Evolutionary conservation across 1,140 invertebrate genomes (phyloP).

Genomic region (Chelonus insularis): DNA sequence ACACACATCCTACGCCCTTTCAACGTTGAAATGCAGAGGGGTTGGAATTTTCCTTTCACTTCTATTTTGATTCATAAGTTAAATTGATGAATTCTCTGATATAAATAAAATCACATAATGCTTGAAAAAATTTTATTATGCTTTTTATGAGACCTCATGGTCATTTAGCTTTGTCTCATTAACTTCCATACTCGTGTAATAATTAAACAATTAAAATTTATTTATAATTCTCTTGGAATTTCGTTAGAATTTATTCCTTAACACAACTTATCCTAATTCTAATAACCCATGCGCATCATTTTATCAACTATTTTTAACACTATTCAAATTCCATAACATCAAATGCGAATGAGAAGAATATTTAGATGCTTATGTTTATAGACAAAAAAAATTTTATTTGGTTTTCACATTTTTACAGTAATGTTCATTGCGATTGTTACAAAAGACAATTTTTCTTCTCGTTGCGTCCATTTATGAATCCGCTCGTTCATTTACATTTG

Average conservation of each 20-base stretch:
- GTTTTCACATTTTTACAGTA: too few relatives aligned
- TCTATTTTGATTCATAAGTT: not conserved
- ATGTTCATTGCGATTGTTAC: not conserved
- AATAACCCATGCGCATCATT: too few relatives aligned
- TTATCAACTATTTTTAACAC: too few relatives aligned
- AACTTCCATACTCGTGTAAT: too few relatives aligned
- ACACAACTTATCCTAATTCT: too few relatives aligned
- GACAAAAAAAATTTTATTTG: too few relatives aligned
- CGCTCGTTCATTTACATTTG: not conserved
- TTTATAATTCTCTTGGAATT: too few relatives aligned
- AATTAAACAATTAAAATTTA: too few relatives aligned
- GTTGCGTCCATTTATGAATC: not conserved
- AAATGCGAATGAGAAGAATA: too few relatives aligned
- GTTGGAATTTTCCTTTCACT: not conserved
- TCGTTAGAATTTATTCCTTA: too few relatives aligned
- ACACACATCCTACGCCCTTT: conserved; percentile 1
- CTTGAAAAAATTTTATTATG: not conserved
- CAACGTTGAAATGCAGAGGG: not conserved
- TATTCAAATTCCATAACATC: too few relatives aligned
- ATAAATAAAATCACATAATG: not conserved
- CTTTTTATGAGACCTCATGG: not conserved
- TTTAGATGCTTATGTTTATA: too few relatives aligned
- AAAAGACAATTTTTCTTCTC: not conserved
- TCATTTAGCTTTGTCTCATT: not conserved
- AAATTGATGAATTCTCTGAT: conserved; percentile 16